Evolutionary conservation across 2,797 vertebrate genomes (phyloP), one percentile per base, ranked within the genome.

Genomic region (Jordanella pulchra): DNA sequence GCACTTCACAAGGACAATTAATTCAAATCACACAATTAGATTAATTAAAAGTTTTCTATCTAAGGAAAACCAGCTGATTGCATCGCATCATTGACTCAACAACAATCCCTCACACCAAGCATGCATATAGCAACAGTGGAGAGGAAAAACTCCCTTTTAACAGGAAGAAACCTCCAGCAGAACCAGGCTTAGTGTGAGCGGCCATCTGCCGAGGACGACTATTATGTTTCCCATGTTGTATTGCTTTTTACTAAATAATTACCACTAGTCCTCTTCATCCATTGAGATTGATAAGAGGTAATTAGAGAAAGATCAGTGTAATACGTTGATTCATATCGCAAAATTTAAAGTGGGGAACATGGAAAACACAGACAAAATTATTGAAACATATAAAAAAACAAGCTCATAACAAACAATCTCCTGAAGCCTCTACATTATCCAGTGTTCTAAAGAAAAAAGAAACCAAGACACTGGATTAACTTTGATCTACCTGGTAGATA

Each of bases 351-450:
- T 32, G 3, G 25, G 9, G 9, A 65, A 47, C 17, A 63, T 61
- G 6, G 67, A 55, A 74, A 47, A 66, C 6, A 72, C 56, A 72
- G 11, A 35, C 35, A 73, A 14, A 4, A 15, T 39, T 63, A n/a
- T 21, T 63, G 35, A 61, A n/a, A 0, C 18, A 75, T 3, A 47
- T 21, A 1, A 51, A 78, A 65, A 58, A 35, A 67, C 2, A 50
- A 45, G 55, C 3, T 4, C 61, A 45, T 73, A 45, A 48, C 67
- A 71, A 79, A 67, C 55, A 42, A 44, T 65, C 77, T 63, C 72
- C 78, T 71, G 23, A 78, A 71, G 78, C 79, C 80, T 84, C 42
- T 42, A 78, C 83, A 81, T 77, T n/a, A 78, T 71, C 78, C 73
- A 69, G 72, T 78, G 73, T 58, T 0, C 72, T 44, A 65, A 44